A percentile compares a stretch with the other conserved stretches of the same genome.
Conservation (phyloP, 2,797 vertebrate genomes). For the Ceyx erithaca region DNA sequence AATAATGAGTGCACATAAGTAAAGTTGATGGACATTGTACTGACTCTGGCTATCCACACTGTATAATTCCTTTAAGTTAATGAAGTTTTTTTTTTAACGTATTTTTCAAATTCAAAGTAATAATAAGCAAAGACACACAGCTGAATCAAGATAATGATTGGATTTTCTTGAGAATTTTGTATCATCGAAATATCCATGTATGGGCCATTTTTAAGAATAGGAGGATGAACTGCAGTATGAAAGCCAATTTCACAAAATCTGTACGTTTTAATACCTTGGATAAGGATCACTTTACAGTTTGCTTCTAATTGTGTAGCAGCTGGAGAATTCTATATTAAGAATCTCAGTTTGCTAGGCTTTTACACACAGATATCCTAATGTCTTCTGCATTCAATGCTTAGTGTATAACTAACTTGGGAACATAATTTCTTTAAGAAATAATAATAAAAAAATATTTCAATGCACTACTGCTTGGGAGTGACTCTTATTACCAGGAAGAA, state of each 20-base stretch:
- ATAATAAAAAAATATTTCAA: neutral
- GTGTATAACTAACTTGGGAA: neutral
- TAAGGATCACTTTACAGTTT: neutral
- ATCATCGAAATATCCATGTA: neutral
- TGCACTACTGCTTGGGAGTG: neutral
- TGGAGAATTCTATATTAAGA: neutral
- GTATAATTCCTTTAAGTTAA: conserved; percentile 17
- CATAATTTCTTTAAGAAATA: neutral
- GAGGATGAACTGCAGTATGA: neutral
- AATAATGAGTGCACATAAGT: conserved; percentile 28
- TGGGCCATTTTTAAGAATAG: neutral
- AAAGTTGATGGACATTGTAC: conserved; percentile 31
- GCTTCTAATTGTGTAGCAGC: neutral
- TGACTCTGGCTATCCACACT: conserved; percentile 15
- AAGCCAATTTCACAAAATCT: neutral
- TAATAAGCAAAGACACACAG: conserved; percentile 2
- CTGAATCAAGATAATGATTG: neutral
- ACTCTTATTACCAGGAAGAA: neutral
- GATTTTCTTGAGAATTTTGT: neutral
- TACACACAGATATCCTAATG: neutral
- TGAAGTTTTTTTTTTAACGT: neutral
- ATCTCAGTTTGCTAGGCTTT: neutral
- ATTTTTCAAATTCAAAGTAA: conserved; percentile 11
- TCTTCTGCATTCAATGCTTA: neutral
- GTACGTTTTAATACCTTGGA: neutral